Evolutionary conservation across 2,888 invertebrate species (phyloP), one percentile per base, ranked within the genome.

Genomic region (Netelia fuscicornis): DNA sequence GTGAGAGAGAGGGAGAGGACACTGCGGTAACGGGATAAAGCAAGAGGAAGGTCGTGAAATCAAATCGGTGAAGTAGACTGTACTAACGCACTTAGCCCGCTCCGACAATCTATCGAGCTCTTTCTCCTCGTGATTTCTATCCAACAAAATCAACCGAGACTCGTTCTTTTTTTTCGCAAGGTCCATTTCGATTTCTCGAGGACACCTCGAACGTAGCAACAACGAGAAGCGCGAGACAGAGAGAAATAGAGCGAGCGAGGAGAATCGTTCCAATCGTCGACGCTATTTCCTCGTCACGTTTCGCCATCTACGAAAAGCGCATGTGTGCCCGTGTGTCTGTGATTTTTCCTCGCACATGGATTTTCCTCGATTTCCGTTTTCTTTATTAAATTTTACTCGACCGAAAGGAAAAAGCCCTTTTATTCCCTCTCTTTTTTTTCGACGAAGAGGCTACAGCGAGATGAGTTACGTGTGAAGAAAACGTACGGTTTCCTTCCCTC

Each of bases 41-140:
- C n/a, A 8, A 37, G 37, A 37, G 62, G 11, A 30, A 62, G 10
- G 23, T 11, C 42, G n/a, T 30, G 54, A 30, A 60, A 65, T 48
- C 10, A 42, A 44, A 67, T 37, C 37, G 23, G 42, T 2, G 9
- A n/a, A 52, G 23, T 5, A 25, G 17, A 11, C 23, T 23, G 76
- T 13, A 67, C 17, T 67, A 52, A 76, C 65, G 56, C 37, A 70
- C 64, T 67, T 72, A 67, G 60, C 23, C 37, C 37, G 60, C 64
- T 60, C 44, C 52, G 30, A 68, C 65, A 80, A 85, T 85, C 74
- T 80, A 83, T 85, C 64, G 76, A 83, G 64, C 81, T 64, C 62
- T 23, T 23, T 54, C 64, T 48, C 37, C 37, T 62, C 64, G 48
- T 52, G 30, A 75, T 71, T 70, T 20, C 37, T 54, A 17, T 23